Evolutionary conservation across 1,140 invertebrate genomes (phyloP), one percentile per base, ranked within the genome.

Genomic region (Drosophila prosaltans): DNA sequence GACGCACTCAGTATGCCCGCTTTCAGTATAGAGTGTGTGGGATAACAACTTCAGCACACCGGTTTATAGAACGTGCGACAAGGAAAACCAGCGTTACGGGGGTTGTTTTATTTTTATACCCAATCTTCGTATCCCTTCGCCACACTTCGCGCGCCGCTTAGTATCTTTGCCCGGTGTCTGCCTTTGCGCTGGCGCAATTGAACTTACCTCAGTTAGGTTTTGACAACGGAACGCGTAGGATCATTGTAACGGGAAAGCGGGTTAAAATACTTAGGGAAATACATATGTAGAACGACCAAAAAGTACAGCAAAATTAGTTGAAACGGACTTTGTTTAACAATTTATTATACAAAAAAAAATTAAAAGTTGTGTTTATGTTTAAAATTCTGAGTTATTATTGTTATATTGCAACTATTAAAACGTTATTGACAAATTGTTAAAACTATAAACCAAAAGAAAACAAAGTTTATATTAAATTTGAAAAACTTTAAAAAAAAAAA

Each of bases 201-300:
- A 40, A 68, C 55, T 61, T 45, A 78, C 51, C 72, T 91, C 76
- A 91, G 90, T 91, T 90, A 91, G 85, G 90, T 84, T 88, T 91
- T 74, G 80, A 84, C 90, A 84, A 69, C 80, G 74, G 59, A 91
- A 88, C 90, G 90, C 72, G 76, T 80, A 91, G 90, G 90, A 84
- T 79, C 85, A 81, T 54, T 61, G 65, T 67, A 81, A 78, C 81
- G 71, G 78, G 72, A 84, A 58, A 75, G 62, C 67, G 39, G 71
- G 64, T 64, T 72, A 36, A 36, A 6, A 36, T 65, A 71, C 24
- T 63, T 69, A 69, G 74, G 21, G 70, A 69, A 48, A 63, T 55
- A 30, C 73, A 77, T 67, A 68, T 72, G 82, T 75, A 41, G 3
- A 21, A 10, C 21, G 26, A 58, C 26, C 26, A 70, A 51, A 40